These are phyloP conservation scores for Myotis pilosus DNA, from an alignment of 2,797 vertebrate species.

Conservation along the genomic window DNA sequence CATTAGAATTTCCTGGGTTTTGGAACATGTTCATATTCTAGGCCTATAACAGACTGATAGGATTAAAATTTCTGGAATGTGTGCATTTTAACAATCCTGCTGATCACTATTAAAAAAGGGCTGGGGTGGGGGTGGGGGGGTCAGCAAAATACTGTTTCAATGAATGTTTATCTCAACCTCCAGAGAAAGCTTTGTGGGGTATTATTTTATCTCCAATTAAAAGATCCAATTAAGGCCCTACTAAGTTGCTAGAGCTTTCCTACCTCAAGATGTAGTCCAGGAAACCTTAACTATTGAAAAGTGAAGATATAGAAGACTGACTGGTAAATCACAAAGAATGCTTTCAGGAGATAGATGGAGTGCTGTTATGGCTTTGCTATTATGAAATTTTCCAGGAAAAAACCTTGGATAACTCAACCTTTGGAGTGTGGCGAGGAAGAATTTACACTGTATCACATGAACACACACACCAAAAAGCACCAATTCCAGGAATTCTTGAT, in stretches of 20 bases:
- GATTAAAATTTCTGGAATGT: background rate
- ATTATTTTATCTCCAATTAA: background rate
- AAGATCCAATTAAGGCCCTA: background rate
- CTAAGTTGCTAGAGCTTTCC: background rate
- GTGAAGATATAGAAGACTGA: background rate
- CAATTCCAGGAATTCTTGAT: too few species aligned
- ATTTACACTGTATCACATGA: too few species aligned
- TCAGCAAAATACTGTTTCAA: background rate
- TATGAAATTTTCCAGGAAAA: background rate
- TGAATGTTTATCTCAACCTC: background rate
- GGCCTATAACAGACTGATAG: background rate
- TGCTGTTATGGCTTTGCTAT: background rate
- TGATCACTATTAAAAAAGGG: background rate
- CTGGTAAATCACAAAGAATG: background rate
- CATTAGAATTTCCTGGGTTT: background rate
- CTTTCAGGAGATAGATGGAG: background rate
- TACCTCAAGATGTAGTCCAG: background rate
- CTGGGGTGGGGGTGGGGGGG: too few species aligned
- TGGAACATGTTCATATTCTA: background rate
- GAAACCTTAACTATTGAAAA: background rate
- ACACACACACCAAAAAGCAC: too few species aligned
- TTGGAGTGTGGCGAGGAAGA: too few species aligned
- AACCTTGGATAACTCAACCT: too few species aligned
- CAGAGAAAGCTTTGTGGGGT: background rate
- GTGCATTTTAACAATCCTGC: background rate